phyloP scores from a whole-genome alignment of 2,888 invertebrate genomes.

The Chironomus tentans region DNA sequence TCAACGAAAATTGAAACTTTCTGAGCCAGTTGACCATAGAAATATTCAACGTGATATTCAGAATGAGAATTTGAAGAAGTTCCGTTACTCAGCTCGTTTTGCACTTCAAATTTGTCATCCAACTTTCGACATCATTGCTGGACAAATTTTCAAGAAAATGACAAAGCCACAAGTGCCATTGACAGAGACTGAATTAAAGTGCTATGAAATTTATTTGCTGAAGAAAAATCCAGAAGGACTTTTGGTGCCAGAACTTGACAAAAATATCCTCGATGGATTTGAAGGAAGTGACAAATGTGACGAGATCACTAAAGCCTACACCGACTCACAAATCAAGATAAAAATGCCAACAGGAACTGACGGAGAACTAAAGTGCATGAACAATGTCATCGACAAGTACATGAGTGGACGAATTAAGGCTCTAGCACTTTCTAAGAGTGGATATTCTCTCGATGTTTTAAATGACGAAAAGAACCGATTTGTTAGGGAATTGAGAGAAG shows the following conservation, averaged over 20 bases:
- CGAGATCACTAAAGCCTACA: not conserved
- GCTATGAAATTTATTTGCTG: not conserved
- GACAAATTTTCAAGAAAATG: not conserved
- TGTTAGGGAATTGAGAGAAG: not conserved
- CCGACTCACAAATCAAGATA: not conserved
- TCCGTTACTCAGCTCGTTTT: not conserved
- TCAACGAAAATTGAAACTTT: not conserved
- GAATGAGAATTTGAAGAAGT: not conserved
- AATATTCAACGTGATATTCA: not conserved
- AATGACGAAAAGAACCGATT: not conserved
- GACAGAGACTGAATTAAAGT: not conserved
- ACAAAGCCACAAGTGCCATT: not conserved
- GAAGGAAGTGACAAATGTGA: not conserved
- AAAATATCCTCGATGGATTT: not conserved
- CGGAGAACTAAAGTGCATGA: not conserved
- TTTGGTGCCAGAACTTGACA: not conserved
- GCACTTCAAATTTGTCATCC: conserved; percentile 3
- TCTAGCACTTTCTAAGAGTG: not conserved
- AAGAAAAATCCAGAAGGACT: not conserved
- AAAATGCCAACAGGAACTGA: not conserved
- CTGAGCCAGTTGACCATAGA: not conserved
- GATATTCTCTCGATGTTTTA: not conserved
- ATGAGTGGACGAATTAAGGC: not conserved
- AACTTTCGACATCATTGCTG: not conserved
- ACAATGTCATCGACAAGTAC: not conserved